phyloP scores from a whole-genome alignment of 2,113 vertebrate species.

The Onychostoma macrolepis region DNA sequence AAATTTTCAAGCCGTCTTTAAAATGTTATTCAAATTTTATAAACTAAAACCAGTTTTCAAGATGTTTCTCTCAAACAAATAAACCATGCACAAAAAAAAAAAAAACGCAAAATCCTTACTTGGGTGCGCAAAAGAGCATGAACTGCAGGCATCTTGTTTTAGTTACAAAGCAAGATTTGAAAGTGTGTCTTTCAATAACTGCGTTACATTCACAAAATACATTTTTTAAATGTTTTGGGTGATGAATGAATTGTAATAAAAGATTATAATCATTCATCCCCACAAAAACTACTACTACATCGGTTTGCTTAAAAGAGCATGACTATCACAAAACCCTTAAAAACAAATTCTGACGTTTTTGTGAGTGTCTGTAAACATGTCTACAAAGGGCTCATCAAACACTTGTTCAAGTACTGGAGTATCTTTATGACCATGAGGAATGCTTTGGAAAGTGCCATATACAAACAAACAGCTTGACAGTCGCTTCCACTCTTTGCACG shows the following conservation, averaged over 20 bases:
- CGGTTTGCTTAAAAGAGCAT: background rate
- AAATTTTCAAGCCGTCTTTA: background rate
- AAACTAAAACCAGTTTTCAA: background rate
- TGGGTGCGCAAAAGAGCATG: background rate
- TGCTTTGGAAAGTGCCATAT: constrained; percentile 39
- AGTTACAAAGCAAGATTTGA: background rate
- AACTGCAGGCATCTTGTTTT: background rate
- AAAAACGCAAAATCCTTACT: background rate
- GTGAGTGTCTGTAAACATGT: constrained; percentile 35
- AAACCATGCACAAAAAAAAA: background rate
- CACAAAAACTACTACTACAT: background rate
- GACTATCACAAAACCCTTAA: background rate
- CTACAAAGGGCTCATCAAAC: background rate
- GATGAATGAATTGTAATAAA: background rate
- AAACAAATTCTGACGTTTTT: background rate
- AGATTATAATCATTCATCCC: background rate
- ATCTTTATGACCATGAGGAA: constrained; percentile 16
- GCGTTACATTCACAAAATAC: constrained; percentile 25
- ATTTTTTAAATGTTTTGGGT: background rate
- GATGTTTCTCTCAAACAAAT: constrained; percentile 5
- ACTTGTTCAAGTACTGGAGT: constrained; percentile 27
- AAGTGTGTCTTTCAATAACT: background rate
- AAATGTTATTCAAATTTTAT: background rate
- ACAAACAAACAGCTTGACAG: background rate
- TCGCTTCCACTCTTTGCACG: background rate